phyloP scores from a whole-genome alignment of 2,113 vertebrate species.

The Furnarius figulus region DNA sequence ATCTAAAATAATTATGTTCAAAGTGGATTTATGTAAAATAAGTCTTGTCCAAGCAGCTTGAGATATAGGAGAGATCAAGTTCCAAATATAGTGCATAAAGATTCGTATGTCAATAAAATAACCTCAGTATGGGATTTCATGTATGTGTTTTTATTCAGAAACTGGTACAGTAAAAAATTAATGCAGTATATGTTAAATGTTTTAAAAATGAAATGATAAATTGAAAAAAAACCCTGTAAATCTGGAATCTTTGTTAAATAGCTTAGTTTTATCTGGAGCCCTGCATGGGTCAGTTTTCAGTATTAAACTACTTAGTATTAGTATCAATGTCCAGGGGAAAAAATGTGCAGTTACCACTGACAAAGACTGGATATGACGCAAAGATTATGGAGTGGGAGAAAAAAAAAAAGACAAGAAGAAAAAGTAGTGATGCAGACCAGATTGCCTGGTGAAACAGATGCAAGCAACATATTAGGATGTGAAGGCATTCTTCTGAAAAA shows the following conservation, averaged over 20 bases:
- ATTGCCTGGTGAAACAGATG: slow-evolving; percentile 38
- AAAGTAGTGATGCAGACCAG: slow-evolving; percentile 38
- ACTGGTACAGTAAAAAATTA: neutral
- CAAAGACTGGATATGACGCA: neutral
- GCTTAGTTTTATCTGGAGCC: neutral
- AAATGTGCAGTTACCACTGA: neutral
- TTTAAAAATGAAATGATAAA: neutral
- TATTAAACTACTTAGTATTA: neutral
- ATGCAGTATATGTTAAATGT: neutral
- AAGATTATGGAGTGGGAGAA: neutral
- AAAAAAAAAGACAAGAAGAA: neutral
- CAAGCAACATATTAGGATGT: slow-evolving; percentile 7
- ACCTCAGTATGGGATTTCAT: neutral
- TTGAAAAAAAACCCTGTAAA: neutral
- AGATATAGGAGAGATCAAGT: neutral
- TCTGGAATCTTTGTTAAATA: neutral
- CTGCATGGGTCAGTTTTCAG: neutral
- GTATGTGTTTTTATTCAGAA: neutral
- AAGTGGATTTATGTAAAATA: neutral
- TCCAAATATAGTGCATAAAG: neutral
- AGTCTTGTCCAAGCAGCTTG: neutral
- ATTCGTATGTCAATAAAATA: neutral
- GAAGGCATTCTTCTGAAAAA: neutral
- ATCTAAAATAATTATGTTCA: neutral
- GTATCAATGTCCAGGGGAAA: neutral